phyloP scores from a whole-genome alignment of 1,140 invertebrate species.

The Diploscapter pachys region DNA sequence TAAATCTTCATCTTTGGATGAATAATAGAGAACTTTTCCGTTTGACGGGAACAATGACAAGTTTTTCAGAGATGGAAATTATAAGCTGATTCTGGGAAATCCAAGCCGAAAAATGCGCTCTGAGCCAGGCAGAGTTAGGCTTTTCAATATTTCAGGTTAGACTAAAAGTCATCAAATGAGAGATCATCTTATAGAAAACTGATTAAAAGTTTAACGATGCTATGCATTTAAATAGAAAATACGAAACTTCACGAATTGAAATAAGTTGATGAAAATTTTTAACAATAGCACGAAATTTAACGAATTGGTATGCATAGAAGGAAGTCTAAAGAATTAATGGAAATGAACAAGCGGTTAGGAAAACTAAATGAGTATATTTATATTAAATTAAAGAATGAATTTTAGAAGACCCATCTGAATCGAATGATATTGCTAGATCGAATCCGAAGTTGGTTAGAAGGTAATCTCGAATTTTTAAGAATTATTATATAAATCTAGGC shows the following conservation, averaged over 20 bases:
- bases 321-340: neutral
- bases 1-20: neutral
- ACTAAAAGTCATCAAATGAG: neutral
- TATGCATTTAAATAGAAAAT: neutral
- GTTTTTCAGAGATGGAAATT: constrained; percentile 42
- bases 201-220: constrained; percentile 1
- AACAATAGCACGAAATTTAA: neutral
- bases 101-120: constrained; percentile 22
- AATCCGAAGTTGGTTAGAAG: constrained; percentile 36
- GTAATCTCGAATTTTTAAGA: neutral
- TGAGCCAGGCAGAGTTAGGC: constrained; percentile 16
- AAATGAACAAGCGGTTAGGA: neutral
- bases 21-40: neutral
- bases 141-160: constrained; percentile 34
- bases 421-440: constrained; percentile 31
- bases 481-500: neutral
- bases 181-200: neutral
- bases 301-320: neutral
- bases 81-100: constrained; percentile 45
- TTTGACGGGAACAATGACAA: neutral
- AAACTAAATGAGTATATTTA: neutral
- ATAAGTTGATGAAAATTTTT: neutral
- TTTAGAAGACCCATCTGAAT: constrained; percentile 36
- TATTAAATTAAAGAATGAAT: neutral
- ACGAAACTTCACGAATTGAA: neutral